Conservation (phyloP, 2,888 invertebrate species). For the Cryptosula pallasiana region DNA sequence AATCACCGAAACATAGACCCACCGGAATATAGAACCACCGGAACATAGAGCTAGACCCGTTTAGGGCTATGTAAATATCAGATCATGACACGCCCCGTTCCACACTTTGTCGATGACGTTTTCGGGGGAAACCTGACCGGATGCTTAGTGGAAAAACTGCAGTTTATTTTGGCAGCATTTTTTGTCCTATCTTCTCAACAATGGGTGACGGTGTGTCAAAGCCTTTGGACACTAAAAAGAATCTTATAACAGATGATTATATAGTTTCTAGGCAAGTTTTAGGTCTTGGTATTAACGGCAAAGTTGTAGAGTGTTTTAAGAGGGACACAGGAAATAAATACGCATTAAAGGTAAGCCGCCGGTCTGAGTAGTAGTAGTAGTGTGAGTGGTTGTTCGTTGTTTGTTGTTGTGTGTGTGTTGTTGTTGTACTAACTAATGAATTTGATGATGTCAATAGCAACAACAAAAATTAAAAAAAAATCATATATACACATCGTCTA, state of each 20-base stretch:
- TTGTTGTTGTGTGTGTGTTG: no score
- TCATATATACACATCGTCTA: no score
- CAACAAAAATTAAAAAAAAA: no score
- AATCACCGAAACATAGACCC: no score
- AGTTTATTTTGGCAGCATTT: neutral
- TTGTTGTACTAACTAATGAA: no score
- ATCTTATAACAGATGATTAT: slow-evolving; percentile 82
- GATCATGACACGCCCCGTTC: neutral
- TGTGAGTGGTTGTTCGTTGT: no score
- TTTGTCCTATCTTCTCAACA: neutral
- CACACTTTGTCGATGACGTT: neutral
- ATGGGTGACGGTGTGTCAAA: slow-evolving; percentile 21
- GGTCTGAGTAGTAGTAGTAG: no score
- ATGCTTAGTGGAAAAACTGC: neutral
- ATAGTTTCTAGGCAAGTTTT: slow-evolving; percentile 86
- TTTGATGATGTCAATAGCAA: no score
- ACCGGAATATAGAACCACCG: no score
- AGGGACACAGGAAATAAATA: slow-evolving; percentile 72
- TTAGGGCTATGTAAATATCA: neutral
- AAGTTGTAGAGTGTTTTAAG: slow-evolving; percentile 89
- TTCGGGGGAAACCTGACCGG: neutral
- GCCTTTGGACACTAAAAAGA: slow-evolving; percentile 60
- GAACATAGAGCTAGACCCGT: neutral
- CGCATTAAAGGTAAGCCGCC: slow-evolving; percentile 84
- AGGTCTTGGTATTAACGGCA: slow-evolving; percentile 95